phyloP scores from a whole-genome alignment of 2,797 vertebrate species.

The Coranthus polyacanthus region DNA sequence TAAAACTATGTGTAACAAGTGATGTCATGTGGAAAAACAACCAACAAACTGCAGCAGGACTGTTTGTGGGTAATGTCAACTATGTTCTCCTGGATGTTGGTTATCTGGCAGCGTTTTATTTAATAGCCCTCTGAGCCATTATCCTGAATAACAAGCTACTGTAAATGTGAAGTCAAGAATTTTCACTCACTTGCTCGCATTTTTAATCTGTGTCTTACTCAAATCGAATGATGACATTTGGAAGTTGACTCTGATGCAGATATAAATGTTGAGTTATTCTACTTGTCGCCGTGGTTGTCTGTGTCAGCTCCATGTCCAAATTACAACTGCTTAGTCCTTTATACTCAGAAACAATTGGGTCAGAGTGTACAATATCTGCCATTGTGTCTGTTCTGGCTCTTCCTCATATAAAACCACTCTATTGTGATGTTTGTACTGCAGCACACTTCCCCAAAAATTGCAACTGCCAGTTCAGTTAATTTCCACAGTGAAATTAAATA shows the following conservation, averaged over 20 bases:
- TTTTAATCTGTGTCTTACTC: too few species aligned
- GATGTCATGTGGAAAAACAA: conserved; percentile 15
- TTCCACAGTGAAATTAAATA: conserved; percentile 14
- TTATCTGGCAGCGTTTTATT: conserved; percentile 1
- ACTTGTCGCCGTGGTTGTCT: too few species aligned
- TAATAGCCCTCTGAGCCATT: neutral
- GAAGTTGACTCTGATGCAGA: too few species aligned
- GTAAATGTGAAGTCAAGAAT: neutral
- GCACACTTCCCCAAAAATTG: conserved; percentile 75
- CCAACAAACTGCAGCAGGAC: neutral
- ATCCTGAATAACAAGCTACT: neutral
- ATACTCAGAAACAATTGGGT: neutral
- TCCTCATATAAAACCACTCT: conserved; percentile 50
- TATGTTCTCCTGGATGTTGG: neutral
- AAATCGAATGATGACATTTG: too few species aligned
- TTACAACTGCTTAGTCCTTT: too few species aligned
- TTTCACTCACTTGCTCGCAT: neutral
- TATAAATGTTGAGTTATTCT: neutral
- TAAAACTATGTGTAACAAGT: conserved; percentile 3
- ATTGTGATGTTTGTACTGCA: conserved; percentile 58
- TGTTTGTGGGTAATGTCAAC: neutral
- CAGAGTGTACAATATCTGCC: conserved; percentile 17
- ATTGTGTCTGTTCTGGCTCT: conserved; percentile 38
- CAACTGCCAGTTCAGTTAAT: conserved; percentile 64
- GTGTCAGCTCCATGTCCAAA: too few species aligned